Evolutionary conservation across 2,797 vertebrate species (phyloP).

Genomic region (Arnoldichthys spilopterus): DNA sequence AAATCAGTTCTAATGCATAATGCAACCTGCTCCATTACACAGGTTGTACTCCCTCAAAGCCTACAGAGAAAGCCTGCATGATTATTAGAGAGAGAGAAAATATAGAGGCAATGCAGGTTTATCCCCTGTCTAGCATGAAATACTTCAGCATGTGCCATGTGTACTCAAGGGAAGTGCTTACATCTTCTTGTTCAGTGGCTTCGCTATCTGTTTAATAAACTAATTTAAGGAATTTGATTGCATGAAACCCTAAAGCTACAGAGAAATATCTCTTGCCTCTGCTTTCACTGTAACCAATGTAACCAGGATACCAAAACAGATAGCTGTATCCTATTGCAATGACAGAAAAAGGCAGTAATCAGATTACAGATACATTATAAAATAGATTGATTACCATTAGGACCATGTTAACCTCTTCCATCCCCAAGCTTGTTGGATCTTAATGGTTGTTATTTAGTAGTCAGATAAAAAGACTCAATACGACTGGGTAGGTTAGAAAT

Average conservation of each 20-base stretch:
- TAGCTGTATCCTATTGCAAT: too few species aligned
- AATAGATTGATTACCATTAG: too few species aligned
- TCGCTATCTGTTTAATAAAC: neutral
- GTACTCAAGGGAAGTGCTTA: neutral
- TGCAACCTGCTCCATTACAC: neutral
- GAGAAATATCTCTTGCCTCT: neutral
- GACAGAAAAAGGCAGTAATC: too few species aligned
- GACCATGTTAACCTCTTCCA: too few species aligned
- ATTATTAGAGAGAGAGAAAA: neutral
- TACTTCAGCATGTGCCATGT: neutral
- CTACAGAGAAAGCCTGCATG: neutral
- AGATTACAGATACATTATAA: too few species aligned
- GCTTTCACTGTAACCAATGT: neutral
- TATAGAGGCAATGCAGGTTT: neutral
- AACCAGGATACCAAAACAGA: too few species aligned
- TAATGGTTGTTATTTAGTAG: too few species aligned
- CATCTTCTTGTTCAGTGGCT: neutral
- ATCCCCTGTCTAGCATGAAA: neutral
- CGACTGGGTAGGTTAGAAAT: too few species aligned
- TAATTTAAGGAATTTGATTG: neutral
- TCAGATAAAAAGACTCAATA: too few species aligned
- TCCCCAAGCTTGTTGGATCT: too few species aligned
- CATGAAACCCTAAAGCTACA: neutral
- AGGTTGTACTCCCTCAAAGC: constrained; percentile 10
- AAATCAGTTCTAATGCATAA: constrained; percentile 14